Evolutionary conservation across 2,888 invertebrate species (phyloP), one percentile per base, ranked within the genome.

Genomic region (Empis stercorea): DNA sequence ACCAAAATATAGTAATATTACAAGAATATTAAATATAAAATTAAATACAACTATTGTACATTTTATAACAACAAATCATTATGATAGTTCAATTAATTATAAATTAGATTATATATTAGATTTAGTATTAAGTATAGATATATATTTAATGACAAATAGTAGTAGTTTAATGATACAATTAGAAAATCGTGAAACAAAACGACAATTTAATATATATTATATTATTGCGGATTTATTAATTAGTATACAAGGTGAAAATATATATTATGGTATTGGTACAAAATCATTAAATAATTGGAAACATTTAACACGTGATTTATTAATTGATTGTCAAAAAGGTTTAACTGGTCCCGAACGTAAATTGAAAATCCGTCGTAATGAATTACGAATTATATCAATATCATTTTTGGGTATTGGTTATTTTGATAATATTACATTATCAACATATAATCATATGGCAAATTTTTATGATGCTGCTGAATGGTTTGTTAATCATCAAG

Each of bases 401-500:
- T 75, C 78, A 45, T 69, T 88, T 38, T 71, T 76, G 53, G 91
- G 91, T 41, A 70, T 75, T 48, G 89, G 89, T 11, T 75, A 74
- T 59, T 69, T 85, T 56, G 86, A 85, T 66, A 85, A 87, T 68
- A 68, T 91, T 48, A 84, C 86, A 7, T 67, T 93, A 46, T 78
- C 86, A 14, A 79, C 84, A 1, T 84, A 85, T 54, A 87, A 88
- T 61, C 96, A 97, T 72, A 77, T 86, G 71, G 81, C 84, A 54
- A 87, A 92, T 67, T 96, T 97, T 73, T 85, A 84, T 62, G 84
- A 86, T 66, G 89, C 95, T 10, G 92, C 92, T 41, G 80, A 87
- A 58, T 99, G 96, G 96, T 85, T 97, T 64, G 81, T 89, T 39
- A 73, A 75, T 27, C 78, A 85, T 69, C 97, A 97, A 72, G 86